Percentiles rank a stretch among this genome's conserved stretches.
Evolutionary conservation across 1,140 invertebrate genomes (phyloP).

Genomic region (Physella acuta): DNA sequence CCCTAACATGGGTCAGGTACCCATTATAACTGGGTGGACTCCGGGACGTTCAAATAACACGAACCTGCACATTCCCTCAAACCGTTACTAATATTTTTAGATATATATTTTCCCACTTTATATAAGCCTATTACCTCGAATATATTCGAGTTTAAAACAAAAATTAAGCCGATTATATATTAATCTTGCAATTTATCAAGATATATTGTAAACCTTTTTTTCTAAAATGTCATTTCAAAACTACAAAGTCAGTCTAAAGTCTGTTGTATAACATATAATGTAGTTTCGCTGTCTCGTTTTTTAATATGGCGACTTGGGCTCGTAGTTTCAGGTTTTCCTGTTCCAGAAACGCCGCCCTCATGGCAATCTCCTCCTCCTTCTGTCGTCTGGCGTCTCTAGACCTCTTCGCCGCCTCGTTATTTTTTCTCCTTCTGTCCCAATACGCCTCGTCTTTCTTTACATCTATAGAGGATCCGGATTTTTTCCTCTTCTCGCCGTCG

Average conservation of each 20-base stretch:
- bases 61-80: too few relatives aligned
- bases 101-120: too few relatives aligned
- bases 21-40: too few relatives aligned
- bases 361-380: conserved; percentile 59
- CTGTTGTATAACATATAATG: conserved; percentile 64
- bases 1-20: too few relatives aligned
- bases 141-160: too few relatives aligned
- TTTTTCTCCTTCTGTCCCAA: conserved; percentile 60
- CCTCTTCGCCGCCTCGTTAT: conserved; percentile 61
- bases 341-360: conserved; percentile 56
- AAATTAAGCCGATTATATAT: too few relatives aligned
- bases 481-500: conserved; percentile 14
- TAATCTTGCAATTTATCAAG: too few relatives aligned
- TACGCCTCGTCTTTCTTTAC: conserved; percentile 58
- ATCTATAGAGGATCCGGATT: conserved; percentile 30
- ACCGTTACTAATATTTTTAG: too few relatives aligned
- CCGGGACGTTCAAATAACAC: too few relatives aligned
- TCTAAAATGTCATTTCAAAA: too few relatives aligned
- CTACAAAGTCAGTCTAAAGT: conserved; percentile 20
- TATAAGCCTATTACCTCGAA: too few relatives aligned
- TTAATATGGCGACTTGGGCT: conserved; percentile 53
- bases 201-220: too few relatives aligned
- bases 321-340: conserved; percentile 59
- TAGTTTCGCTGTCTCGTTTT: conserved; percentile 60
- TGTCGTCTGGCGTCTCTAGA: conserved; percentile 57